phyloP scores from a whole-genome alignment of 2,888 invertebrate species.

The Chloroclysta siterata region DNA sequence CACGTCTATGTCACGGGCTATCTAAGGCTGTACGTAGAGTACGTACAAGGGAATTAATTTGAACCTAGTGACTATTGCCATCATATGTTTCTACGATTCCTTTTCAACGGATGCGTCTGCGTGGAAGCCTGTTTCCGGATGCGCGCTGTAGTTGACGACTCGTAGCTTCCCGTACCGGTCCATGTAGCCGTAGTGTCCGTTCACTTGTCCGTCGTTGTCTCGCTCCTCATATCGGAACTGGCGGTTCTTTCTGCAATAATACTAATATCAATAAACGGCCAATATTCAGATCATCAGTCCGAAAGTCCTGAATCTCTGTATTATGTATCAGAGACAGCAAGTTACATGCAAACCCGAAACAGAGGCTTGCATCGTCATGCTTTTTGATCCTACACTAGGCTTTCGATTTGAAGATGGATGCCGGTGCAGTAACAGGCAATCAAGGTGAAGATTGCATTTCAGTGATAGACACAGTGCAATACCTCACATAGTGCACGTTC shows the following conservation, averaged over 20 bases:
- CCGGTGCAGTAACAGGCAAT: no score
- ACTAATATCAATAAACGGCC: background rate
- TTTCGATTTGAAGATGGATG: no score
- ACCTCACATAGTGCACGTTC: no score
- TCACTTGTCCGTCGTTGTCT: conserved; percentile 89
- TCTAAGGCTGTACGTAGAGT: no score
- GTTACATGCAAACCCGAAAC: no score
- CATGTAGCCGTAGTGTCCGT: conserved; percentile 92
- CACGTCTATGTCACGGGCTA: no score
- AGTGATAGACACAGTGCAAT: no score
- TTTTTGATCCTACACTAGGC: no score
- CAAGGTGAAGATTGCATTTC: no score
- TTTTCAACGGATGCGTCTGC: conserved; percentile 73
- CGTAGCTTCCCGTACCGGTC: conserved; percentile 91
- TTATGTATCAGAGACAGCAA: no score
- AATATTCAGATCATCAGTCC: background rate
- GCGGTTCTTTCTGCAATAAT: conserved; percentile 88
- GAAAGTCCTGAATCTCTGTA: background rate
- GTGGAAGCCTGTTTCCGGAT: conserved; percentile 89
- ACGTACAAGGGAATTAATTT: no score
- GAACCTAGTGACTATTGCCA: background rate
- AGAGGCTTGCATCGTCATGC: no score
- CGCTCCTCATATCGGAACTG: conserved; percentile 93
- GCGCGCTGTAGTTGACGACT: conserved; percentile 90
- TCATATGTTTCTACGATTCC: conserved; percentile 24